Base-by-base conservation (phyloP, 2,797 vertebrate genomes). In the Gadopsis bispinosus region DNA sequence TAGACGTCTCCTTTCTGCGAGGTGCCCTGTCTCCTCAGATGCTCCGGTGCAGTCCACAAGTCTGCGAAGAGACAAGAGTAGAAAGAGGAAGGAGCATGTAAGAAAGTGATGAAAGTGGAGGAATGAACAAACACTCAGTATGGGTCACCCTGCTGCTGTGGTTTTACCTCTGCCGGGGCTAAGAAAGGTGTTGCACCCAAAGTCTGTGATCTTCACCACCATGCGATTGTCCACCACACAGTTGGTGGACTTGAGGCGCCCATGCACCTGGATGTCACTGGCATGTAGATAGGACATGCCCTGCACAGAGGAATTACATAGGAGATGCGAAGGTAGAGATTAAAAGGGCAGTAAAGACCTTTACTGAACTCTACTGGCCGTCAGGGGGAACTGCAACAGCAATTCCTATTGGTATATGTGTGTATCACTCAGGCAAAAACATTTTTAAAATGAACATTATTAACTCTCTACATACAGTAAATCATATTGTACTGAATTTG, bases 171-270 rank as follows among this genome's bases (percentile, higher is more conserved):
- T 96, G 66, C 80, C 95, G 3, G 96, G 94, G 83, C 92, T 93
- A 0, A 98, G 95, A 80, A 99, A 96, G 69, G 95, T 96, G 89
- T 97, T 98, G 87, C 96, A 98, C 69, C 98, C 97, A 82, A 98
- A 99, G 90, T 98, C 97, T 0, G 98, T 98, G 92, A 99, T 98
- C 93, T 99, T 99, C 73, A 99, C 98, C 77, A 99, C 97, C 98
- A 99, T 99, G 47, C 97, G 96, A 43, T 95, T 98, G 89, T 99
- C 97, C 51, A 99, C 96, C 39, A 99, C 97, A 50, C 98, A 99
- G 92, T 98, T 99, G 65, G 97, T 99, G 83, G 98, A 99, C 87
- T 99, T 99, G 73, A 99, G 96, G 67, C 96, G 96, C 5, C 98
- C 98, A 0, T 99, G 98, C 47, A 99, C 96, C 88, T 98, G 97